These are phyloP conservation scores for Dastarcus helophoroides DNA, from an alignment of 2,888 invertebrate species.

Conservation along the genomic window DNA sequence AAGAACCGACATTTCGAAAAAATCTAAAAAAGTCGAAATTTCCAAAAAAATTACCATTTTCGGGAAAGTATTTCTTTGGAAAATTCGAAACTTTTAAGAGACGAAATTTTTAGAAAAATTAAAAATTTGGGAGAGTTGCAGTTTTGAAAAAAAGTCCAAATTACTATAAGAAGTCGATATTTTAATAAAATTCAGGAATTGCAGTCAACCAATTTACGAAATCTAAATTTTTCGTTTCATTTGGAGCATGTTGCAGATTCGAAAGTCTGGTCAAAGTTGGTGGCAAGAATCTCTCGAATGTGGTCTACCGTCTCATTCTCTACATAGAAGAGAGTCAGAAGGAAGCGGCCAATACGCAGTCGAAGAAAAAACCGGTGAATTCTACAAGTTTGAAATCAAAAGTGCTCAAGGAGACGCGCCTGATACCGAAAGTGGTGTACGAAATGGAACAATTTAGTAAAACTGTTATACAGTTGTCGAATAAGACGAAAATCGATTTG, in stretches of 20 bases:
- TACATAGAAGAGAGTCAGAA: constrained; percentile 45
- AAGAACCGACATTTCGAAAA: no score
- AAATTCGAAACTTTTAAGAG: no score
- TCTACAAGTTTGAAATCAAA: constrained; percentile 34
- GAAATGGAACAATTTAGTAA: constrained; percentile 54
- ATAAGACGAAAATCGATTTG: constrained; percentile 46
- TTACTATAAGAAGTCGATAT: no score
- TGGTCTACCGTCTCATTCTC: constrained; percentile 46
- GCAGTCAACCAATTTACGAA: no score
- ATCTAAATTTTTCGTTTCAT: no score
- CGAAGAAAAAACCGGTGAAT: constrained; percentile 28
- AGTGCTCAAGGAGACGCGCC: constrained; percentile 48
- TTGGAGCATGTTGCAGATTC: constrained; percentile 41
- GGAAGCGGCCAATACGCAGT: constrained; percentile 21
- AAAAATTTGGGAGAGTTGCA: no score
- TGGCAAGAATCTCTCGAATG: constrained; percentile 46
- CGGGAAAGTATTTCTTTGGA: no score
- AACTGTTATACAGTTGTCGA: constrained; percentile 45
- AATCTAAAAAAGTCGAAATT: no score
- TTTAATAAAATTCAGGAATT: no score
- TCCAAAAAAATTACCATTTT: no score
- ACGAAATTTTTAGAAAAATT: no score
- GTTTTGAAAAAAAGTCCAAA: no score
- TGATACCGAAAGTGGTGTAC: constrained; percentile 52
- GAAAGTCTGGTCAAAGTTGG: constrained; percentile 45